Evolutionary conservation across 1,140 invertebrate genomes (phyloP).

Genomic region (Aradophagus sp.): DNA sequence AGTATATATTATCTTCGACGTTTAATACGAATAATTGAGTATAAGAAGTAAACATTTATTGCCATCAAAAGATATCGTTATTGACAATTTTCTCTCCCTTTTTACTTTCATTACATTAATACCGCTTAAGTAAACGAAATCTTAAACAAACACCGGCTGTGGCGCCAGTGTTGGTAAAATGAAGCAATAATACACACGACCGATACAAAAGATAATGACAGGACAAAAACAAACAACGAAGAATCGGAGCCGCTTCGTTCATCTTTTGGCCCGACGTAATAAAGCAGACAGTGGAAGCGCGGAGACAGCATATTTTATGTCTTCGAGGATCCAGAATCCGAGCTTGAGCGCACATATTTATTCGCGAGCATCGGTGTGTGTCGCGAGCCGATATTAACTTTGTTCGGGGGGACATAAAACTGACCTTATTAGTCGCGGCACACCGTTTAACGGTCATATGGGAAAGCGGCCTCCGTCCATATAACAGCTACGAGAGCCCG

Average conservation of each 20-base stretch:
- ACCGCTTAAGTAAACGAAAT: too few relatives aligned
- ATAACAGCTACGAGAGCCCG: slow-evolving; percentile 44
- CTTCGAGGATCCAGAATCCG: slow-evolving; percentile 41
- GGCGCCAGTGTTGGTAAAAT: too few relatives aligned
- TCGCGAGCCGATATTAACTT: slow-evolving; percentile 57
- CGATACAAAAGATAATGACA: slow-evolving; percentile 27
- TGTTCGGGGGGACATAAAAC: slow-evolving; percentile 57
- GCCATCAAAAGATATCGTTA: too few relatives aligned
- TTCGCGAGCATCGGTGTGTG: slow-evolving; percentile 31
- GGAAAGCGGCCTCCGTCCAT: slow-evolving; percentile 51
- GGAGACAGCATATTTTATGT: slow-evolving; percentile 54
- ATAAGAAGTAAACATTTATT: too few relatives aligned
- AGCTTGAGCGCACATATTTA: slow-evolving; percentile 44
- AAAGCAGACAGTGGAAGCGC: slow-evolving; percentile 54
- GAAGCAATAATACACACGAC: too few relatives aligned
- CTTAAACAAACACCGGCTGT: too few relatives aligned
- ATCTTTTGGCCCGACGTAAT: slow-evolving; percentile 32
- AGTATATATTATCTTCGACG: too few relatives aligned
- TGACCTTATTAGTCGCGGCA: slow-evolving; percentile 58
- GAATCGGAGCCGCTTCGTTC: slow-evolving; percentile 28
- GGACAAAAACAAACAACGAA: slow-evolving; percentile 17
- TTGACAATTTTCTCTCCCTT: too few relatives aligned
- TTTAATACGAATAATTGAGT: too few relatives aligned
- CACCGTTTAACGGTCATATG: slow-evolving; percentile 56
- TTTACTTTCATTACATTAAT: too few relatives aligned